phyloP scores from a whole-genome alignment of 2,888 invertebrate genomes.

The Erebia epiphron region DNA sequence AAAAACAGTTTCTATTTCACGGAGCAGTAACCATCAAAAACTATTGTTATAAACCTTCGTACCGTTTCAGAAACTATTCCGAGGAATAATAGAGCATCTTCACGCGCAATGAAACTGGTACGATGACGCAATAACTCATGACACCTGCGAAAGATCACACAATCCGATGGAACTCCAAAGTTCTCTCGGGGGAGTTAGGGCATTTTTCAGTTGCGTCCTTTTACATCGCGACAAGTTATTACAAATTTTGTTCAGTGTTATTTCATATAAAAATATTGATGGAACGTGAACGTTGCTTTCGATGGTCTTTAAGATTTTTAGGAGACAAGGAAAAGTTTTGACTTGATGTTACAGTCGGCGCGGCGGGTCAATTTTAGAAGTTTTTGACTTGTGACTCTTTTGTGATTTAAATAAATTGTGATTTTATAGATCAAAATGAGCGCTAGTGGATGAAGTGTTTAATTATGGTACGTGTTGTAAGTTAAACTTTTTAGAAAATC shows the following conservation, averaged over 20 bases:
- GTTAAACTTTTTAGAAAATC: no score
- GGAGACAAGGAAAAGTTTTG: not conserved
- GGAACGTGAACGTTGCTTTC: conserved; percentile 56
- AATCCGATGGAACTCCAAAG: conserved; percentile 34
- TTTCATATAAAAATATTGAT: conserved; percentile 70
- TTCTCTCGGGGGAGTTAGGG: conserved; percentile 59
- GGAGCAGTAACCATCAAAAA: conserved; percentile 18
- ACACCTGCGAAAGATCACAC: conserved; percentile 58
- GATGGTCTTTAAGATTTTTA: not conserved
- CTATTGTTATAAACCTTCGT: conserved; percentile 22
- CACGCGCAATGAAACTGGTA: conserved; percentile 61
- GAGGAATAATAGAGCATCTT: conserved; percentile 40
- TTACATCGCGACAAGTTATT: conserved; percentile 46
- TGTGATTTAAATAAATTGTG: no score
- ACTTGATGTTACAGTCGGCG: not conserved
- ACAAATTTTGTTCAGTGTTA: conserved; percentile 59
- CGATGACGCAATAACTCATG: conserved; percentile 67
- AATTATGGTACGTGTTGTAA: no score
- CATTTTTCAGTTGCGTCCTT: conserved; percentile 70
- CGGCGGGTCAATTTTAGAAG: no score
- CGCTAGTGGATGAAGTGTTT: no score
- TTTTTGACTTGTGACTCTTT: not conserved
- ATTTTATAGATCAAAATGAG: no score
- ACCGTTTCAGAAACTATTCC: conserved; percentile 34
- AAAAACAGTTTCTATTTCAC: conserved; percentile 14